Conservation (phyloP, 2,888 invertebrate species). For the Liodrosophila aerea region DNA sequence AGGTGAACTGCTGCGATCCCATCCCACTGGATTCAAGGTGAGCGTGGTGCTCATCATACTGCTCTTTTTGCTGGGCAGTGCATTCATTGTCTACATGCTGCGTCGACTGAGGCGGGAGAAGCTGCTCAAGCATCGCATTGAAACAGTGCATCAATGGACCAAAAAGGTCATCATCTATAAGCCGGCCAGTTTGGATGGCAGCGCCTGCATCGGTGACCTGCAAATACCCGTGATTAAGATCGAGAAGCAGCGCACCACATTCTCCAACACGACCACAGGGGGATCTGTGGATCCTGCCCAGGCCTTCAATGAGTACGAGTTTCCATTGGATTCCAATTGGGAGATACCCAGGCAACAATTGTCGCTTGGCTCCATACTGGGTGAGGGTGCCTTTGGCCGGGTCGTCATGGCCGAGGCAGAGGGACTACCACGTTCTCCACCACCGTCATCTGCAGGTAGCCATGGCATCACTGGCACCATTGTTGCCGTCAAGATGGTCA, state of each 20-base stretch:
- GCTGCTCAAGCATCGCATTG: conserved; percentile 90
- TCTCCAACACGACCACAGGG: conserved; percentile 83
- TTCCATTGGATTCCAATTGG: conserved; percentile 97
- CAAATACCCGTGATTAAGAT: conserved; percentile 94
- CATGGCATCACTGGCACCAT: conserved; percentile 83
- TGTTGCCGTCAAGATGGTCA: conserved; percentile 99
- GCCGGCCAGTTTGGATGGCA: conserved; percentile 83
- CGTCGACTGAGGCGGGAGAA: conserved; percentile 89
- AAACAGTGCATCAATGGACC: conserved; percentile 94
- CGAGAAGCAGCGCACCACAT: conserved; percentile 91
- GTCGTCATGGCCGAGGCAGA: conserved; percentile 95
- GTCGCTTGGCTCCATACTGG: conserved; percentile 90
- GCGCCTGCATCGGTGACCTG: conserved; percentile 71
- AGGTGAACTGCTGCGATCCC: conserved; percentile 79
- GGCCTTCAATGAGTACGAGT: conserved; percentile 95
- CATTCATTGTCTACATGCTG: conserved; percentile 85
- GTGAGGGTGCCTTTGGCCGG: conserved; percentile 99
- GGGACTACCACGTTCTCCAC: conserved; percentile 54
- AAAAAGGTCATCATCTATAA: conserved; percentile 95
- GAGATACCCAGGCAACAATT: conserved; percentile 93
- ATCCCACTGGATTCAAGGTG: conserved; percentile 85
- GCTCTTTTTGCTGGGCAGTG: conserved; percentile 82
- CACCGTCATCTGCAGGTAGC: conserved; percentile 27
- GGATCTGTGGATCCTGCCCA: conserved; percentile 85
- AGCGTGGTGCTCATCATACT: conserved; percentile 84